Base-by-base conservation (phyloP, 1,140 invertebrate species). In the Drosophila busckii region DNA sequence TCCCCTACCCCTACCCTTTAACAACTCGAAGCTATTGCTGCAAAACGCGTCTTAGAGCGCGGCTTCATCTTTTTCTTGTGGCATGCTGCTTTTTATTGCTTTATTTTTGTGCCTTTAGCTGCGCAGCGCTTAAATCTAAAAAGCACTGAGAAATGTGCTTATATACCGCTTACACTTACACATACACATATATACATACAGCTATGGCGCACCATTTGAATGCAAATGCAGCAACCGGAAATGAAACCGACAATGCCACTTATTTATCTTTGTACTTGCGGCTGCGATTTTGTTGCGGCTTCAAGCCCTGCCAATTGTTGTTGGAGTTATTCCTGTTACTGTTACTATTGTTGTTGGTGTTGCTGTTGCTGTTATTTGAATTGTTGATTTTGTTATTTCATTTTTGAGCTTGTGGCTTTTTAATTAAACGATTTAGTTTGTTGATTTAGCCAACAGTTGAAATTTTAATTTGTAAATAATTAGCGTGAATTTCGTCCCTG, bases 231-330 rank as follows among this genome's bases (percentile, higher is more conserved):
- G 67, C 60, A 75, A 68, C 76, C 64, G 76, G 75, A 82, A 82
- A 82, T 82, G 75, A 82, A 82, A 82, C 76, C 75, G 76, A 83
- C 76, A 82, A 82, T 75, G 75, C 75, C 73, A 80, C 73, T 80
- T 80, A 80, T 80, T 80, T 82, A 80, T 80, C 73, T 80, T 82
- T 82, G 64, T 80, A 82, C 75, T 80, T 82, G 75, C 75, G 75
- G 75, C 75, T 82, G 56, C 73, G 75, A 80, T 82, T 80, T 80
- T 64, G 63, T 73, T 80, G 63, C 65, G 75, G 69, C 73, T 82
- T 82, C 62, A 61, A 73, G 75, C 55, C 29, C 25, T 65, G 40
- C 32, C 55, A 41, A 25, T 29, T 44, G 9, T 13, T 26, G 9
- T 10, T 58, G 10, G 31, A 28, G 31, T 40, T 31, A 15, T 25